Base-by-base conservation (phyloP, 2,888 invertebrate species). In the Harpagoxenus sublaevis region DNA sequence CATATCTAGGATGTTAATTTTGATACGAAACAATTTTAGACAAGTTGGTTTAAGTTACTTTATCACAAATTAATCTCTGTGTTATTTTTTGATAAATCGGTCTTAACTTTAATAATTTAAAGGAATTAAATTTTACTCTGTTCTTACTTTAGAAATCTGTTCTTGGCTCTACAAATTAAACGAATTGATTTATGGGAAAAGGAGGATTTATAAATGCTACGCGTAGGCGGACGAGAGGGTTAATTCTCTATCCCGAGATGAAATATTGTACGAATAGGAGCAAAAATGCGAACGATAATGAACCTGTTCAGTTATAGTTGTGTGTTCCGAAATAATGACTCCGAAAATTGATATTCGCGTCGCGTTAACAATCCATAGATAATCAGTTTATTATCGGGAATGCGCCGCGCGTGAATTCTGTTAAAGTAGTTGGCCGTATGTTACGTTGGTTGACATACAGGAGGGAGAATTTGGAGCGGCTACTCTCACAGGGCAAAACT, bases 401-500 rank as follows among this genome's bases (percentile, higher is more conserved):
- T 48, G 48, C 60, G 60, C 57, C 68, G 57, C 57, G 18, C 35
- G 35, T 39, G 48, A 81, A 39, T 57, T 42, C 45, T 35, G 79
- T 48, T 45, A 35, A 81, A 73, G 60, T 81, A 81, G 70, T 60
- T 60, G 57, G 57, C 15, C 45, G 57, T 60, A 35, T 28, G 57
- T 60, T 62, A 60, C 18, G 35, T 81, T 60, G 31, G 73, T 65
- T 81, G 83, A 65, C 68, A 75, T 18, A 81, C 60, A 35, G 28
- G 48, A 48, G 83, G 39, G 60, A 66, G 81, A 66, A 77, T 45
- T 57, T 15, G 18, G 63, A 48, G n/a, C 10, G 23, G 45, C 23
- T 62, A 31, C 51, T 15, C 63, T 55, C 63, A 5, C 39, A 60
- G 45, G 63, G 31, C 71, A 74, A 85, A 88, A 88, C 79, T 74